phyloP scores from a whole-genome alignment of 2,797 vertebrate genomes.

The Rhinophrynus dorsalis region DNA sequence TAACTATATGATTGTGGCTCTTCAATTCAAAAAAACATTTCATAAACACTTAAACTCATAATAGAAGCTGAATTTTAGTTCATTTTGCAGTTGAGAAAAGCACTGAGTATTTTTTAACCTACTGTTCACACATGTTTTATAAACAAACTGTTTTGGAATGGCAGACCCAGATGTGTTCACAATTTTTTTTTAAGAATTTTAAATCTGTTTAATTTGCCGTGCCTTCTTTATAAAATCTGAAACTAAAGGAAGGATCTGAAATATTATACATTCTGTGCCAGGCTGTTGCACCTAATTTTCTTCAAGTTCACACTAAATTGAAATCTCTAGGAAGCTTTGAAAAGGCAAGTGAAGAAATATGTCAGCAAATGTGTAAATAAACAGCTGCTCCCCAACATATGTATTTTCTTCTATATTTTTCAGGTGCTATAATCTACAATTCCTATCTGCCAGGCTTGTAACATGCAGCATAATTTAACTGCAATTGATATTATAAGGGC shows the following conservation, averaged over 20 bases:
- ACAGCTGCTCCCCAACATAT: slow-evolving; percentile 76
- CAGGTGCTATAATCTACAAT: slow-evolving; percentile 72
- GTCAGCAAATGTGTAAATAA: slow-evolving; percentile 74
- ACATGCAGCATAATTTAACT: slow-evolving; percentile 83
- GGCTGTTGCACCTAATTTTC: slow-evolving; percentile 62
- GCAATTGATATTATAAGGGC: slow-evolving; percentile 98
- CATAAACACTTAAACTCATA: slow-evolving; percentile 71
- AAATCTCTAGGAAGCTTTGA: slow-evolving; percentile 67
- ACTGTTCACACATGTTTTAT: slow-evolving; percentile 56
- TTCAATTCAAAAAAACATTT: slow-evolving; percentile 61
- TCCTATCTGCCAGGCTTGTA: slow-evolving; percentile 76
- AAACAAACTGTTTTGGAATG: slow-evolving; percentile 53
- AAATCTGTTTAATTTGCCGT: slow-evolving; percentile 50
- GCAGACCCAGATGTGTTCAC: slow-evolving; percentile 58
- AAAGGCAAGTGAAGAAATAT: slow-evolving; percentile 67
- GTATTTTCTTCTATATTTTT: slow-evolving; percentile 77
- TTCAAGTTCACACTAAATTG: slow-evolving; percentile 64
- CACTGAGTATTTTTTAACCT: slow-evolving; percentile 14
- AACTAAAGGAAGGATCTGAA: slow-evolving; percentile 54
- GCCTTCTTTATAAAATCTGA: too few species aligned
- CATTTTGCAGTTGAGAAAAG: slow-evolving; percentile 56
- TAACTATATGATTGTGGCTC: slow-evolving; percentile 41
- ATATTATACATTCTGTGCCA: slow-evolving; percentile 57
- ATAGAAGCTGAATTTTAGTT: slow-evolving; percentile 66
- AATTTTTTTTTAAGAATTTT: slow-evolving; percentile 61